These are phyloP conservation scores for Siderastrea radians DNA, from an alignment of 92 coral and sea anemone genomes.

Conservation along the genomic window DNA sequence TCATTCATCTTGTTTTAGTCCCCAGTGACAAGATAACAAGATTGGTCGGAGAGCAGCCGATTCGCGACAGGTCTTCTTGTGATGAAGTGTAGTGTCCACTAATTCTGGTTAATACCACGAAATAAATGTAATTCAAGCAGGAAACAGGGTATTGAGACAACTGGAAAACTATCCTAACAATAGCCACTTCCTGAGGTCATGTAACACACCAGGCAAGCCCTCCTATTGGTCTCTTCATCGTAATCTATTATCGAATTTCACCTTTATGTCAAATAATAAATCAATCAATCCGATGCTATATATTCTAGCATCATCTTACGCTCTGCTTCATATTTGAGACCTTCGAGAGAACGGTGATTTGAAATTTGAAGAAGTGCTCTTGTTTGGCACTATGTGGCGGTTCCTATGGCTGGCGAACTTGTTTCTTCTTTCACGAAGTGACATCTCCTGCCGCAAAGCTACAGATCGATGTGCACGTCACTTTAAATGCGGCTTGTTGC, in stretches of 20 bases:
- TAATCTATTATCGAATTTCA: slow-evolving; percentile 86
- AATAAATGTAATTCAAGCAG: slow-evolving; percentile 59
- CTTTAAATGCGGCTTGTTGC: neutral
- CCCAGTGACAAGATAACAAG: slow-evolving; percentile 19
- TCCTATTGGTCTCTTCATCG: slow-evolving; percentile 67
- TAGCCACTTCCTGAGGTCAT: slow-evolving; percentile 39
- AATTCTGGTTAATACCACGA: slow-evolving; percentile 50
- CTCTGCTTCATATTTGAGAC: slow-evolving; percentile 13
- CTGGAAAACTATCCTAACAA: slow-evolving; percentile 37
- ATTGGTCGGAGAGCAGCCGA: slow-evolving; percentile 24
- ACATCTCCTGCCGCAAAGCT: neutral
- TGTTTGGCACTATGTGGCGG: slow-evolving; percentile 50
- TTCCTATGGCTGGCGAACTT: slow-evolving; percentile 50
- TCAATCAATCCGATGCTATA: slow-evolving; percentile 84
- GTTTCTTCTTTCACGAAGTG: slow-evolving; percentile 41
- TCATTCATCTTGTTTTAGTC: neutral
- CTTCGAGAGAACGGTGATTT: neutral
- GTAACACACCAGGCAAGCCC: slow-evolving; percentile 45
- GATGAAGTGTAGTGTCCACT: slow-evolving; percentile 30
- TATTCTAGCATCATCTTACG: slow-evolving; percentile 87
- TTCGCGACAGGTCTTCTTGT: slow-evolving; percentile 7
- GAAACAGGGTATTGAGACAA: slow-evolving; percentile 41
- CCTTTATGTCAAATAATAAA: slow-evolving; percentile 81
- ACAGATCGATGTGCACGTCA: neutral
- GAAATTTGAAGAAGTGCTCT: neutral